Evolutionary conservation across 2,888 invertebrate genomes (phyloP), one percentile per base, ranked within the genome.

Genomic region (Sisyra nigra): DNA sequence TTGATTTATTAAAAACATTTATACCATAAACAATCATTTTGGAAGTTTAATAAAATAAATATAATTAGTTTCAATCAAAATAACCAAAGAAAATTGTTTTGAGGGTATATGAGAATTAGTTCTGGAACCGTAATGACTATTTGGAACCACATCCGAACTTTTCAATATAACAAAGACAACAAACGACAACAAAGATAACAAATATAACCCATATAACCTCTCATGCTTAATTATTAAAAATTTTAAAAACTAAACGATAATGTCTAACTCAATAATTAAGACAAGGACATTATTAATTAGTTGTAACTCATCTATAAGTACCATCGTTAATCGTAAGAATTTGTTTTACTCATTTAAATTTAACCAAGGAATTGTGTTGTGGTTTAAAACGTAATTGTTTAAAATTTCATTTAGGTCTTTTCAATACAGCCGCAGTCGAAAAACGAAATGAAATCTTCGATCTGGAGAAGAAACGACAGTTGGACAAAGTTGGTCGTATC

Each of bases 381-480:
- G 11, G 11, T 2, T 2, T 31, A 31, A 34, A 34, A 34, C 15
- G 11, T 2, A 34, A 34, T 14, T 34, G 6, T 14, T 34, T 6
- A 10, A 2, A 14, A 9, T 34, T 34, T 34, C 17, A n/a, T n/a
- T 7, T 37, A 38, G 38, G 38, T 38, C 8, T 18, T 17, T 17
- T 18, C 14, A 38, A 19, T 38, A 18, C 38, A 8, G 4, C 19
- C 18, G 67, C 68, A 10, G 61, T 66, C 42, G 65, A 68, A 42
- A 65, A 71, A 18, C 75, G 79, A 44, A 76, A 76, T 60, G 70
- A 77, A 41, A 56, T 94, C 10, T 96, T 93, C 57, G 66, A 74
- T 3, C 58, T 76, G 34, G 94, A 96, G 58, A 74, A 77, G 55
- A 72, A 75, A 48, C 69, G 81, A 1, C 92, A 93, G 58, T 57